Conservation (phyloP, 2,113 vertebrate species). For the Excalfactoria chinensis region DNA sequence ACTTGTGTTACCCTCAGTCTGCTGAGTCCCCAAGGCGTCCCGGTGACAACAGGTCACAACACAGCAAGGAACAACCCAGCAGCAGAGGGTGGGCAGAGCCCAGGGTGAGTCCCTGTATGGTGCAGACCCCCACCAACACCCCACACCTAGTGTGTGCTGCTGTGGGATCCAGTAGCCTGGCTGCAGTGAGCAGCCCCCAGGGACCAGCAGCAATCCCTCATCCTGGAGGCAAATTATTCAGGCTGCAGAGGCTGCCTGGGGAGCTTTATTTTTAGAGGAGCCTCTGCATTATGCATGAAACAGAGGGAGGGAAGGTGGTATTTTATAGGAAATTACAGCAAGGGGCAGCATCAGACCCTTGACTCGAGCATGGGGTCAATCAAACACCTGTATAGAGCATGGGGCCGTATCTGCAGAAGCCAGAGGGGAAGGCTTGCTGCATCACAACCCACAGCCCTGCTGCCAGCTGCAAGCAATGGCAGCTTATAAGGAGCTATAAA, state of each 20-base stretch:
- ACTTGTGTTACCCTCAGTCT: not conserved
- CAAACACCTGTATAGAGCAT: not conserved
- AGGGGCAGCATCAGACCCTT: not conserved
- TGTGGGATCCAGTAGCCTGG: not conserved
- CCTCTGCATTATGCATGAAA: conserved; percentile 61
- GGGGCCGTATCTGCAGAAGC: accelerated
- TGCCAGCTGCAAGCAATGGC: not conserved
- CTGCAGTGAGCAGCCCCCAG: accelerated
- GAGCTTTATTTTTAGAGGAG: conserved; percentile 63
- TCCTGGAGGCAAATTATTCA: not conserved
- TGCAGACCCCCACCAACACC: too few species aligned
- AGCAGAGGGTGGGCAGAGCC: not conserved
- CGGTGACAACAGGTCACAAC: not conserved
- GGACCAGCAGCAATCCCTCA: not conserved
- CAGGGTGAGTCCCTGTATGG: accelerated
- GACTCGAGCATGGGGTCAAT: not conserved
- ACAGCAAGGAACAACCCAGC: too few species aligned
- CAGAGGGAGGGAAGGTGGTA: not conserved
- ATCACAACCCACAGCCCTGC: accelerated
- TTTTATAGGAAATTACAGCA: not conserved
- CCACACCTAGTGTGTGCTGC: not conserved
- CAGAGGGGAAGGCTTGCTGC: not conserved
- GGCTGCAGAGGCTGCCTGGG: conserved; percentile 16
- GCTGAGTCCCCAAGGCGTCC: accelerated
- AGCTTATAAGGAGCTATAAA: not conserved